A percentile compares a stretch with the other conserved stretches of the same genome.
Evolutionary conservation across 2,797 vertebrate species (phyloP).

Genomic region (Alauda arvensis): DNA sequence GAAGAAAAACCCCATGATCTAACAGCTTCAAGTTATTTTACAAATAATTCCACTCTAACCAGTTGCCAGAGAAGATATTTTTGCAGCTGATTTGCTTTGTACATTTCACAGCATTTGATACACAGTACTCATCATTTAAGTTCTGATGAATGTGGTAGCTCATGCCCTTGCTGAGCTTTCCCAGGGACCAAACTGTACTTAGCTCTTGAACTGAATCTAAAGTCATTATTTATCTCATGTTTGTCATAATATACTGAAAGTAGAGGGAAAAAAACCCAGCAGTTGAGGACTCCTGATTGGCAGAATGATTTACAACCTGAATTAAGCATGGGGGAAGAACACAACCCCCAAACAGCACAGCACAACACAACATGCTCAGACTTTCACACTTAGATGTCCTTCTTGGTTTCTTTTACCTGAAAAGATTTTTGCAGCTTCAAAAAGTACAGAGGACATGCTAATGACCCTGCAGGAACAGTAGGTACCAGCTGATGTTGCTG

Average conservation of each 20-base stretch:
- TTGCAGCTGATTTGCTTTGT: background rate
- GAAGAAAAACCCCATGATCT: constrained; percentile 13
- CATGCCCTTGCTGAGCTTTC: background rate
- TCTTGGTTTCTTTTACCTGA: background rate
- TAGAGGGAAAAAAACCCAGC: background rate
- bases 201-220: background rate
- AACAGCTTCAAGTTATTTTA: constrained; percentile 20
- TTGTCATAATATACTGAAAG: background rate
- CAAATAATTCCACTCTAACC: background rate
- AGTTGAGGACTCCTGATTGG: background rate
- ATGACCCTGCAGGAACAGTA: background rate
- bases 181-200: background rate
- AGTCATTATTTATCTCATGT: background rate
- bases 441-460: background rate
- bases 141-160: background rate
- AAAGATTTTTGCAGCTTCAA: background rate
- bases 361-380: background rate
- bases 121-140: background rate
- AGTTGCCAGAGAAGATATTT: background rate
- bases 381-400: background rate
- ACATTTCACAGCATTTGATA: background rate
- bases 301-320: background rate
- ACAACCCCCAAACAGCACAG: background rate
- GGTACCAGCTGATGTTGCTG: background rate
- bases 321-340: accelerated